Evolutionary conservation across 2,888 invertebrate genomes (phyloP), one percentile per base, ranked within the genome.

Genomic region (Julus scandinavius): DNA sequence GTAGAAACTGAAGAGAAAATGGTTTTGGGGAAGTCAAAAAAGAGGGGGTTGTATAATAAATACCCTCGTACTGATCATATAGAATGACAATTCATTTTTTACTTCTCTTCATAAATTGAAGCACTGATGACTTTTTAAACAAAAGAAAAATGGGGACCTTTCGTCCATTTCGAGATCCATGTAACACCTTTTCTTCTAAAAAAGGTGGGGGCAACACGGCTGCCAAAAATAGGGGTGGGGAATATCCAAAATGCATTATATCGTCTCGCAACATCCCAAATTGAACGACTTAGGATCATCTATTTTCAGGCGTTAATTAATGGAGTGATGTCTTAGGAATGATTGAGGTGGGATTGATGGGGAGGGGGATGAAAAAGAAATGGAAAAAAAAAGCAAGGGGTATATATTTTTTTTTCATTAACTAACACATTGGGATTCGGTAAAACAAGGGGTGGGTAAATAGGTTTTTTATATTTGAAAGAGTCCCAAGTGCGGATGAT

Each of bases 1-100:
- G 54, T 54, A 54, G 54, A 54, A 54, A 54, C 54, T 54, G 54
- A 54, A 54, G 54, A 54, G 54, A 54, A 54, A 54, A 54, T 54
- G 54, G 54, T 54, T 54, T 54, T 17, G 9, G 54, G 54, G 54
- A 13, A 54, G 11, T 9, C 13, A 54, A 54, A 45, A 45, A 45
- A 15, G 13, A 17, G 54, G 54, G 54, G 54, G 54, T 54, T 13
- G 54, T 17, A 17, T 54, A 54, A 54, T 54, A 54, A 54, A 54
- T 54, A 54, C 54, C 15, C 45, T 45, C 45, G 5, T 45, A 45
- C 45, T 7, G 45, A 45, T 45, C 54, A 54, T 54, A 17, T 9
- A 54, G 54, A 13, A 17, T 54, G 54, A 54, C 54, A 54, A 54
- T 54, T 54, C 54, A 54, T 54, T 54, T 54, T 54, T 54, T 54